Base-by-base conservation (phyloP, 1,140 invertebrate genomes). In the Megalonaias nervosa region DNA sequence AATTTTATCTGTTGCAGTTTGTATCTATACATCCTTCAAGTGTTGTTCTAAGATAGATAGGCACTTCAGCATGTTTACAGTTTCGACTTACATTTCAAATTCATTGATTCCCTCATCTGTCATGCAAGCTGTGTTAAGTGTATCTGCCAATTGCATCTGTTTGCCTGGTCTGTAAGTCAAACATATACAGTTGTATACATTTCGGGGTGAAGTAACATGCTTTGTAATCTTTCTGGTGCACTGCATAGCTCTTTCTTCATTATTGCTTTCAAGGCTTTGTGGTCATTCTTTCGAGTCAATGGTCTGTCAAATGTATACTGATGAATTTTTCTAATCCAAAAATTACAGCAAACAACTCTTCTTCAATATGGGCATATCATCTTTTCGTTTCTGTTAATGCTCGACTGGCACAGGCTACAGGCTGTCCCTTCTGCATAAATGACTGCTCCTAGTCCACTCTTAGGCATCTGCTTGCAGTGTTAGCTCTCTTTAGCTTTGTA, bases 321-420 rank as follows among this genome's bases (percentile, higher is more conserved):
- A 71, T 90, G 84, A 91, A 92, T 58, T 85, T 74, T 71, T 90
- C 86, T 1, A 88, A 82, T 12, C 86, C 87, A 77, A 91, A 93
- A 3, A 92, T 84, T 62, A 92, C 90, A 3, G 91, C 90, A 4
- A 92, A 82, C 9, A 91, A 84, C 81, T 93, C 91, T 70, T 89
- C 85, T 70, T 93, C 91, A 5, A 92, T 88, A 83, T 92, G 89
- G 21, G 85, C 87, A 75, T 92, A 92, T 56, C 91, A 90, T 62
- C 84, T n/a, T 81, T 93, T 89, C 60, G 87, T 86, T 15, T 78
- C 15, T 13, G 89, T 91, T 15, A 92, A 78, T 12, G 86, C 80
- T 38, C 90, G 81, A 3, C 90, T 92, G 15, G 90, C 90, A 77
- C 86, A 92, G 2, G 89, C 88, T 1, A 92, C 83, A 1, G 89